phyloP scores from a whole-genome alignment of 2,113 vertebrate species.

The Rostratula benghalensis region DNA sequence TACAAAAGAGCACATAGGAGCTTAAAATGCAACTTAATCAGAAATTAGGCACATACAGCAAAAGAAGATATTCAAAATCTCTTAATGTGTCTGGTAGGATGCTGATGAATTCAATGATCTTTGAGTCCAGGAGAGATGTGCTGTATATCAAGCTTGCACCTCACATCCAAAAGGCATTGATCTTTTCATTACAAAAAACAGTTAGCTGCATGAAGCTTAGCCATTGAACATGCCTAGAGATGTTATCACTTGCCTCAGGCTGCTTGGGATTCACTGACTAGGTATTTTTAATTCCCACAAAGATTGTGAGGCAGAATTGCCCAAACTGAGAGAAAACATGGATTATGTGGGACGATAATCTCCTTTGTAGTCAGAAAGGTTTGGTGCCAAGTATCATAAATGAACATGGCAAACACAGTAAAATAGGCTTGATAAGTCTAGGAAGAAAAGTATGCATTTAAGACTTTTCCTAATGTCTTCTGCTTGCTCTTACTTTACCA shows the following conservation, averaged over 20 bases:
- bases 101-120: background rate
- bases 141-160: background rate
- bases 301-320: background rate
- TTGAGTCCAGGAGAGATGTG: background rate
- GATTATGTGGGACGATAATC: accelerated
- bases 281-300: background rate
- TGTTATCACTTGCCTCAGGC: background rate
- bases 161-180: background rate
- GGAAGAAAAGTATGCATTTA: background rate
- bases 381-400: background rate
- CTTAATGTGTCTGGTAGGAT: background rate
- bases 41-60: background rate
- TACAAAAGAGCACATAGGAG: background rate
- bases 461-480: background rate
- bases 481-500: background rate
- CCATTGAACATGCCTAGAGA: background rate
- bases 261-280: background rate
- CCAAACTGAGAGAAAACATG: background rate
- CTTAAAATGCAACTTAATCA: conserved; percentile 24
- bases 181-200: background rate
- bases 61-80: background rate
- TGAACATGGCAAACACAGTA: background rate
- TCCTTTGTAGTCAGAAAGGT: background rate
- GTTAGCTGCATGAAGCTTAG: background rate
- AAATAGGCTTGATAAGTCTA: background rate